Percentiles rank a stretch among this genome's conserved stretches.
Conservation (phyloP, 2,888 invertebrate species). For the Leptinotarsa juncta region DNA sequence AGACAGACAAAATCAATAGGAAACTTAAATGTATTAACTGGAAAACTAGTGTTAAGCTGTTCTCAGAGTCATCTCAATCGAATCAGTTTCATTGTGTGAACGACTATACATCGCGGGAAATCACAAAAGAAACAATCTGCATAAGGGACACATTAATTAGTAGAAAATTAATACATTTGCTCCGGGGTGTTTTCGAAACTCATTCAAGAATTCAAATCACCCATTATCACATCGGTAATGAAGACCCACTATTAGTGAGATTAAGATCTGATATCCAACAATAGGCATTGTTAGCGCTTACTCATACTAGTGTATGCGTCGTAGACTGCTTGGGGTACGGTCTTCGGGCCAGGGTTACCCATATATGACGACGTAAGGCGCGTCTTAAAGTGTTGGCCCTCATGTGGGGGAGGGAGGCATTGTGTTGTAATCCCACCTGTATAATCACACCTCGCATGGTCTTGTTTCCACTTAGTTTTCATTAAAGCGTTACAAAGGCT, state of each 20-base stretch:
- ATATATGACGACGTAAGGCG: slow-evolving; percentile 24
- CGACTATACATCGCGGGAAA: not conserved
- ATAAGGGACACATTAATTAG: slow-evolving; percentile 18
- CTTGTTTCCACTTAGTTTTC: slow-evolving; percentile 20
- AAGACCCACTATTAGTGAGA: slow-evolving; percentile 37
- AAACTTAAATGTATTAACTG: no score
- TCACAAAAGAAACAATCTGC: slow-evolving; percentile 18
- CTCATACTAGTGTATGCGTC: slow-evolving; percentile 25
- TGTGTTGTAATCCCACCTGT: slow-evolving; percentile 34
- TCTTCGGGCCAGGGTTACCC: slow-evolving; percentile 18
- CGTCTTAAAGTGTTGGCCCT: slow-evolving; percentile 26
- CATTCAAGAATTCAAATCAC: slow-evolving; percentile 20
- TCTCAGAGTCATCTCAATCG: not conserved
- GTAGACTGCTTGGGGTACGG: slow-evolving; percentile 27
- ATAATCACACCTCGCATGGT: slow-evolving; percentile 30
- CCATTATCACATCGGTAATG: slow-evolving; percentile 34
- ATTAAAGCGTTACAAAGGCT: slow-evolving; percentile 8
- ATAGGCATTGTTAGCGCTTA: slow-evolving; percentile 37
- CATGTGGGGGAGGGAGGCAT: slow-evolving; percentile 29
- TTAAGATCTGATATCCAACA: slow-evolving; percentile 36
- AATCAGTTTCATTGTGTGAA: not conserved
- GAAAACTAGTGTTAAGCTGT: no score
- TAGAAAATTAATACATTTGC: slow-evolving; percentile 15
- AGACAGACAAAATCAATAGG: no score
- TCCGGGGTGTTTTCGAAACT: slow-evolving; percentile 14